Evolutionary conservation across 2,888 invertebrate genomes (phyloP).

Genomic region (Thymelicus lineola): DNA sequence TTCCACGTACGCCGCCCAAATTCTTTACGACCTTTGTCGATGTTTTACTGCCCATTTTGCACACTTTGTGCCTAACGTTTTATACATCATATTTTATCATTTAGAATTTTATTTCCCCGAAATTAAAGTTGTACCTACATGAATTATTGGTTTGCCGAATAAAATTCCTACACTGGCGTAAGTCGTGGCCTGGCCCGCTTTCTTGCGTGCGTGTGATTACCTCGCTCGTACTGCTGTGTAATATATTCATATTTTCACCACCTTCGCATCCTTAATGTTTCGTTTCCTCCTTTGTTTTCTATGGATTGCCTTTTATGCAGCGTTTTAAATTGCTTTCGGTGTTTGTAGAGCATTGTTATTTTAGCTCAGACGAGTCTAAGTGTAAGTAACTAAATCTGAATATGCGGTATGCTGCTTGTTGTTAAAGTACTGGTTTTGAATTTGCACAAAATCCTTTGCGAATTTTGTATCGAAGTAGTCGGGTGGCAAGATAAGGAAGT

Average conservation of each 20-base stretch:
- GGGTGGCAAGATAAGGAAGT: slow-evolving; percentile 51
- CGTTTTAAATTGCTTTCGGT: slow-evolving; percentile 42
- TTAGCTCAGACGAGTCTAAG: slow-evolving; percentile 23
- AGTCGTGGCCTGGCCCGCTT: slow-evolving; percentile 64
- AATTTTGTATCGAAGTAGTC: slow-evolving; percentile 12
- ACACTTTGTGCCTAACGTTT: slow-evolving; percentile 33
- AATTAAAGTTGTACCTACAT: slow-evolving; percentile 75
- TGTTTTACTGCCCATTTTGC: slow-evolving; percentile 38
- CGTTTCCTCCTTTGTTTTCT: slow-evolving; percentile 66
- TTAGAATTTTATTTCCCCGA: slow-evolving; percentile 60
- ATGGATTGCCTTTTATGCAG: slow-evolving; percentile 47
- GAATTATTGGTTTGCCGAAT: slow-evolving; percentile 80
- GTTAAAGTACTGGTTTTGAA: slow-evolving; percentile 15
- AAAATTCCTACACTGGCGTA: slow-evolving; percentile 66
- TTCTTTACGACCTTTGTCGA: slow-evolving; percentile 36
- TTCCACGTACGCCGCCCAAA: slow-evolving; percentile 31
- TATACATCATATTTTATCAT: slow-evolving; percentile 53
- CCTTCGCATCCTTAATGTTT: slow-evolving; percentile 78
- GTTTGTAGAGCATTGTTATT: slow-evolving; percentile 39
- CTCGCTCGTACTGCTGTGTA: slow-evolving; percentile 69
- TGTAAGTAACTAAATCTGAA: slow-evolving; percentile 5
- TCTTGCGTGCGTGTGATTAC: slow-evolving; percentile 83
- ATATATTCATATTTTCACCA: slow-evolving; percentile 84
- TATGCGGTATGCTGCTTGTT: slow-evolving; percentile 2
- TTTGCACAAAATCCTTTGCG: slow-evolving; percentile 21